Evolutionary conservation across 1,140 invertebrate genomes (phyloP).

Genomic region (Diprion similis): DNA sequence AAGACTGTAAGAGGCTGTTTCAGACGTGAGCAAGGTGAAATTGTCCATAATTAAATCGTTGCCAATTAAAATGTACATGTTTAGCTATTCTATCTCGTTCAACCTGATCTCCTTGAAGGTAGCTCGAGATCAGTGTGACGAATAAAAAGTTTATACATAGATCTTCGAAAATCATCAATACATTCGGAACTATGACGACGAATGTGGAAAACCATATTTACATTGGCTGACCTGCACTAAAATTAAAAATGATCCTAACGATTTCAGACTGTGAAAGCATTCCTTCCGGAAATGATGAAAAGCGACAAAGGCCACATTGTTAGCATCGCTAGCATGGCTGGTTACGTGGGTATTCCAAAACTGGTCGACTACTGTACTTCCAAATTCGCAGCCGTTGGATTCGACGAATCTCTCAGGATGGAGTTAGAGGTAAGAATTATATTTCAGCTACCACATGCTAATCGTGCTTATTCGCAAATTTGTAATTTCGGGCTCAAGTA

Average conservation of each 20-base stretch:
- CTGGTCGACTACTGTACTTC: constrained; percentile 95
- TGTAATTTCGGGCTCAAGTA: no score
- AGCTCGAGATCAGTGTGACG: no score
- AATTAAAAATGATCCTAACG: constrained; percentile 18
- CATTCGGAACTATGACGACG: no score
- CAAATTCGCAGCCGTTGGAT: constrained; percentile 93
- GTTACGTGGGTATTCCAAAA: constrained; percentile 79
- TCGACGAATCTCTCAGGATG: constrained; percentile 84
- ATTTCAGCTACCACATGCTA: background rate
- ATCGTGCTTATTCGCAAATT: no score
- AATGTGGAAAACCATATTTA: background rate
- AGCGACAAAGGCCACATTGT: constrained; percentile 92
- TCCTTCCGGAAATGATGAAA: constrained; percentile 93
- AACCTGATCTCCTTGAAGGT: no score
- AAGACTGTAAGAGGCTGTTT: no score
- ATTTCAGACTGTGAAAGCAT: constrained; percentile 78
- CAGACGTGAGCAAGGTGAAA: no score
- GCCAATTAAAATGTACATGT: no score
- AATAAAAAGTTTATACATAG: no score
- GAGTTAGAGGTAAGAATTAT: constrained; percentile 71
- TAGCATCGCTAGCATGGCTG: constrained; percentile 93
- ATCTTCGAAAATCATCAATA: no score
- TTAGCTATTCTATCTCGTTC: no score
- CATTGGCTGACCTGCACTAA: background rate
- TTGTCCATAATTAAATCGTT: no score